phyloP scores from a whole-genome alignment of 2,888 invertebrate genomes.

The Aricia artaxerxes region DNA sequence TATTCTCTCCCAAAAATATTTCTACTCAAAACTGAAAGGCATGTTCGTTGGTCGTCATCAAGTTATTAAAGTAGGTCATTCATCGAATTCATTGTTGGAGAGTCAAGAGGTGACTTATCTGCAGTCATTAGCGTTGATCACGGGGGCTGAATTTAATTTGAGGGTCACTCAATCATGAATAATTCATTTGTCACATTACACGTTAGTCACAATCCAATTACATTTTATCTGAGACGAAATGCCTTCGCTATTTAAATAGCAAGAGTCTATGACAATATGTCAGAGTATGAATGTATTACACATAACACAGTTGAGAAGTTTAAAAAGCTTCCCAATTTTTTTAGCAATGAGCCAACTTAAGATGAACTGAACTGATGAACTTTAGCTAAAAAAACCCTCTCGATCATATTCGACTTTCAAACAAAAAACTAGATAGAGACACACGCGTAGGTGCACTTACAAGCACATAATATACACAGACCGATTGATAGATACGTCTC shows the following conservation, averaged over 20 bases:
- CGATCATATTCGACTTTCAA: no score
- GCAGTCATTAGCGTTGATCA: conserved; percentile 30
- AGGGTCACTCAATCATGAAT: conserved; percentile 37
- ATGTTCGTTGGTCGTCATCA: background rate
- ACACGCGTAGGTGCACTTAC: no score
- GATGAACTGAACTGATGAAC: no score
- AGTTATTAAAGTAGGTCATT: background rate
- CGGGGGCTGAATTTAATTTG: conserved; percentile 34
- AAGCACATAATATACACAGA: no score
- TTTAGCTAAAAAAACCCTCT: no score
- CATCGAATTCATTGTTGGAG: conserved; percentile 17
- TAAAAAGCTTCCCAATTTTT: no score
- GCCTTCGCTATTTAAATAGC: background rate
- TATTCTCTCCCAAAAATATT: no score
- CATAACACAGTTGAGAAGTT: no score
- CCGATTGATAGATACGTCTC: no score
- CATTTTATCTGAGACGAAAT: background rate
- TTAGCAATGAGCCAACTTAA: no score
- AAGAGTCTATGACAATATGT: background rate
- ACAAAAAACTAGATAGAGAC: no score
- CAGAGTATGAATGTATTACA: background rate
- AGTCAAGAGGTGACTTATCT: conserved; percentile 30
- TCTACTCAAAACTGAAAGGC: no score
- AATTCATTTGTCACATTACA: conserved; percentile 35
- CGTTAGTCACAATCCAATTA: conserved; percentile 34